Evolutionary conservation across 2,888 invertebrate genomes (phyloP), one percentile per base, ranked within the genome.

Genomic region (Urechis unicinctus): DNA sequence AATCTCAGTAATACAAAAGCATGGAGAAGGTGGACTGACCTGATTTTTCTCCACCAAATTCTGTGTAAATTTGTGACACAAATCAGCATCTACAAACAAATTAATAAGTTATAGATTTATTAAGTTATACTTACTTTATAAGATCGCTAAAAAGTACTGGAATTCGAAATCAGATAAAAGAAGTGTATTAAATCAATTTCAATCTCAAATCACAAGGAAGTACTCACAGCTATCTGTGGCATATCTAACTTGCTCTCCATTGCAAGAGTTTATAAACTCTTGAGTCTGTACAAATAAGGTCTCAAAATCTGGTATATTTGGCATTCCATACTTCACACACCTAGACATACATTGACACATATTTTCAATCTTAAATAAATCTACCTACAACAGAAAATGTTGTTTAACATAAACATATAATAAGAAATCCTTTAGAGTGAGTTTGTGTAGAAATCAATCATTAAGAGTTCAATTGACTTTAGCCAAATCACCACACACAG

Each of bases 231-330:
- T 83, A 74, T 92, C 90, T 53, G 90, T 86, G 51, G 89, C 86
- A 77, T 87, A 86, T 68, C 91, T 83, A 56, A 94, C 87, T 84
- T 95, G 92, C 78, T 91, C 91, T 51, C 88, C 88, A 81, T 89
- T 91, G 75, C 91, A 91, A 64, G 86, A 86, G 56, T 84, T 82
- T 59, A 94, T 87, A 76, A 94, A 94, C 67, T 92, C 91, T 73
- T 88, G 87, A 60, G 90, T 86, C 75, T 89, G 88, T 66, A 84
- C 85, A 71, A 86, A 87, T 70, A 86, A 80, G 13, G 82, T 81
- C 81, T 80, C 80, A 65, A 75, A 71, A 55, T 78, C 79, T n/a
- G 59, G 66, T 31, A 74, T 73, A 58, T 66, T 72, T n/a, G 73
- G 68, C 54, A 73, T 59, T 56, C 61, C 71, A 61, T 75, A 74